Conservation (phyloP, 1,140 invertebrate species). For the Limonius californicus region DNA sequence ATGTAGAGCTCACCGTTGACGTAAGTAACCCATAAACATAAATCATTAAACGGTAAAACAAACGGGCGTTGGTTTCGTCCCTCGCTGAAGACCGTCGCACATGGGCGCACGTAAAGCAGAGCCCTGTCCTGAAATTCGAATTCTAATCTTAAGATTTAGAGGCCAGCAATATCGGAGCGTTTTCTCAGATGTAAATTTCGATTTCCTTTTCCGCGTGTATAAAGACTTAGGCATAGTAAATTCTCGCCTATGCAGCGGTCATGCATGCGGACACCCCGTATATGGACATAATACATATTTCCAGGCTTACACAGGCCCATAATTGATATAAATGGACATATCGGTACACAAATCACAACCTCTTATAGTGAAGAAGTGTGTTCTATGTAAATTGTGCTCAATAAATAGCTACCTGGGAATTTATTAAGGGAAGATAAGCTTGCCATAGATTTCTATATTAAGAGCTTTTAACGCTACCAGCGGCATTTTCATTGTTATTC, state of each 20-base stretch:
- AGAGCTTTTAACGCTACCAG: constrained; percentile 23
- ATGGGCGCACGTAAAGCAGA: no score
- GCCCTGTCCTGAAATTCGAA: no score
- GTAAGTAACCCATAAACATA: constrained; percentile 5
- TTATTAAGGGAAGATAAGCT: constrained; percentile 25
- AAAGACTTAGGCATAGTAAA: constrained; percentile 3
- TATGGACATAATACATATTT: constrained; percentile 16
- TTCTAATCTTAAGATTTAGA: no score
- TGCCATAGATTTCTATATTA: constrained; percentile 31
- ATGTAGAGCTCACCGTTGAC: not conserved
- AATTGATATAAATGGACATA: constrained; percentile 26
- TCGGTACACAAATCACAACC: constrained; percentile 21
- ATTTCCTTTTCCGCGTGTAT: not conserved
- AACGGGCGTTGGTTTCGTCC: no score
- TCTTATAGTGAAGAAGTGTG: constrained; percentile 33
- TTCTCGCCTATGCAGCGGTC: constrained; percentile 9
- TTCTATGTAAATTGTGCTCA: constrained; percentile 31
- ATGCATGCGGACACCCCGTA: not conserved
- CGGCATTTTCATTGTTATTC: constrained; percentile 10
- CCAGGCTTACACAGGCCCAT: constrained; percentile 14
- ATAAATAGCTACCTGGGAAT: constrained; percentile 27
- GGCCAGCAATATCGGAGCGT: no score
- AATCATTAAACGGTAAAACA: constrained; percentile 1
- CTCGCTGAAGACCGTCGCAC: no score
- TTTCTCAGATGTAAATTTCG: not conserved